Conservation (phyloP, 1,140 invertebrate species). For the Mya arenaria region DNA sequence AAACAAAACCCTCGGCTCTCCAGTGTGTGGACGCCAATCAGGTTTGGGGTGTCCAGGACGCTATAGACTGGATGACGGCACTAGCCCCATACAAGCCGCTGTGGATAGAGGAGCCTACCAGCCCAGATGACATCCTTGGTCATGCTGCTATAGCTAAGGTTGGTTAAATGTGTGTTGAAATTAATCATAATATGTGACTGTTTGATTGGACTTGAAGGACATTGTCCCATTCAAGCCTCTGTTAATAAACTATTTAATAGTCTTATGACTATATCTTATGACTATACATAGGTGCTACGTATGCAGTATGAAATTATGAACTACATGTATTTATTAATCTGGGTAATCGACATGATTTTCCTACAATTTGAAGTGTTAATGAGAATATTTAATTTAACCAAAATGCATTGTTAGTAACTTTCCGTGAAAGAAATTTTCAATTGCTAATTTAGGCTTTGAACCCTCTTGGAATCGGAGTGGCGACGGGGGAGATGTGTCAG, state of each 20-base stretch:
- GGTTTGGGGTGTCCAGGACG: constrained; percentile 92
- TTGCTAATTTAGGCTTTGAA: constrained; percentile 82
- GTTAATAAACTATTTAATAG: background rate
- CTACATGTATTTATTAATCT: too few species aligned
- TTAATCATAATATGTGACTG: too few species aligned
- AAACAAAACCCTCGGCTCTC: constrained; percentile 12
- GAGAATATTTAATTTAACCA: too few species aligned
- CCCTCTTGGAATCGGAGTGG: constrained; percentile 90
- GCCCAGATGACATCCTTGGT: constrained; percentile 93
- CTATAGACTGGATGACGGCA: constrained; percentile 92
- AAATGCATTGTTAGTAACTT: too few species aligned
- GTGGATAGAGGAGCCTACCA: constrained; percentile 97
- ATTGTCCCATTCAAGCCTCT: too few species aligned
- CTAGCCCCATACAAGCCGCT: constrained; percentile 88
- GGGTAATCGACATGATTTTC: too few species aligned
- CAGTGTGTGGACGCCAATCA: constrained; percentile 96
- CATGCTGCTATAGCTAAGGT: constrained; percentile 89
- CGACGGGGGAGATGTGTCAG: constrained; percentile 95
- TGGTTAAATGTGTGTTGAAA: too few species aligned
- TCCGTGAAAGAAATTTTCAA: too few species aligned
- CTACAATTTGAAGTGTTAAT: background rate
- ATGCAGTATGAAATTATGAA: too few species aligned
- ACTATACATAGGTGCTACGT: too few species aligned
- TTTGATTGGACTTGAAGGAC: background rate
- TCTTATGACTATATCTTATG: too few species aligned